Percentiles rank a stretch among this genome's conserved stretches.
Evolutionary conservation across 2,888 invertebrate genomes (phyloP).

Genomic region (Colostygia pectinataria): DNA sequence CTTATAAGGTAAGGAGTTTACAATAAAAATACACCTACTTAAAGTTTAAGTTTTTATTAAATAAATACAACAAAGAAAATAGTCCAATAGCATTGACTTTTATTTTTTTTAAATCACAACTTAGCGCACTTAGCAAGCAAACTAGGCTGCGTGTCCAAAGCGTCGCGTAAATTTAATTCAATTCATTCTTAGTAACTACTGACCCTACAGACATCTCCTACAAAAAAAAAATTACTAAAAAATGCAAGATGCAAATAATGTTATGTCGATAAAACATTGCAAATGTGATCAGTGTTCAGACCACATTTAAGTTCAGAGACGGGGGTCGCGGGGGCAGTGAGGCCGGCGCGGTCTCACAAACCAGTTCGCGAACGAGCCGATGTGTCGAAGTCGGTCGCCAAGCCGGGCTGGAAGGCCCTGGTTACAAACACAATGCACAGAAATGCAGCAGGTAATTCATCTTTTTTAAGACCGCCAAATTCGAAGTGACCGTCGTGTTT

Average conservation of each 20-base stretch:
- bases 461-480: neutral
- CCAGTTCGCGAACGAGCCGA: conserved; percentile 72
- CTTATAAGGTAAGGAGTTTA: too few species aligned
- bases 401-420: conserved; percentile 38
- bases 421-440: conserved; percentile 34
- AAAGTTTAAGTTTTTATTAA: too few species aligned
- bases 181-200: too few species aligned
- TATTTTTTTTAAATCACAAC: too few species aligned
- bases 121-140: too few species aligned
- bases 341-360: conserved; percentile 53
- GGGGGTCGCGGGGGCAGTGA: conserved; percentile 40
- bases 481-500: too few species aligned
- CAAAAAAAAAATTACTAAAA: neutral
- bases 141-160: too few species aligned
- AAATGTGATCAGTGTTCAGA: conserved; percentile 32
- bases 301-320: conserved; percentile 36
- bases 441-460: conserved; percentile 12
- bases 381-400: conserved; percentile 57
- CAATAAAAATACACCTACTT: too few species aligned
- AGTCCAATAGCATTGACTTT: too few species aligned
- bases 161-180: too few species aligned
- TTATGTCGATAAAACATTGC: conserved; percentile 27
- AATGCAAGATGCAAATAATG: conserved; percentile 1
- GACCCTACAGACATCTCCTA: too few species aligned
- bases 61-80: too few species aligned